Percentiles rank a stretch among this genome's conserved stretches.
Evolutionary conservation across 2,113 vertebrate genomes (phyloP).

Genomic region (Pipa parva): DNA sequence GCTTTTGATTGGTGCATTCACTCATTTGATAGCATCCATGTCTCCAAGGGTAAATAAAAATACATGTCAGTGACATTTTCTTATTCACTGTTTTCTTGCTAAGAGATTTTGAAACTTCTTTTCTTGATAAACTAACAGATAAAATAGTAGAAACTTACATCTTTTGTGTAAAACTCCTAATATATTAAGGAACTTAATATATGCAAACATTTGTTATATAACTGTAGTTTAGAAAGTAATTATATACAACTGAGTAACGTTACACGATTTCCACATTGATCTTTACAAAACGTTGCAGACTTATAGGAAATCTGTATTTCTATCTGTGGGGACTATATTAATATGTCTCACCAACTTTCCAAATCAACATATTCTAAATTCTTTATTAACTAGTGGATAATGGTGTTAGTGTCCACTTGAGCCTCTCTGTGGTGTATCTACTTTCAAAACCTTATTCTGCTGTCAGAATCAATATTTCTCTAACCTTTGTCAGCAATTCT

Average conservation of each 20-base stretch:
- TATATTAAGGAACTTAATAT: no score
- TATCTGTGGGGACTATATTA: background rate
- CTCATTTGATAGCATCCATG: no score
- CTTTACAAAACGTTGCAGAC: background rate
- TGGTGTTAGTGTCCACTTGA: background rate
- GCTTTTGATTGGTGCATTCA: no score
- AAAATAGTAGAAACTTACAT: no score
- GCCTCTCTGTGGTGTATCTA: slow-evolving; percentile 5
- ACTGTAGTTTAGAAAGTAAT: no score
- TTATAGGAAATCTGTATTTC: background rate
- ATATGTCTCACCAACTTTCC: background rate
- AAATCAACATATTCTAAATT: background rate
- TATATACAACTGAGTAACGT: background rate
- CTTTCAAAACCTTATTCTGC: slow-evolving; percentile 13
- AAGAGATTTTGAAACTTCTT: no score
- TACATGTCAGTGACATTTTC: no score
- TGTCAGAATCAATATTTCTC: slow-evolving; percentile 23
- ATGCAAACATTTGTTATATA: no score
- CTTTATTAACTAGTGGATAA: background rate
- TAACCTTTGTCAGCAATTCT: slow-evolving; percentile 40
- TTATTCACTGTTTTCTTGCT: no score
- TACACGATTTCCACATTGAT: background rate
- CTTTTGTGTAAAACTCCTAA: no score
- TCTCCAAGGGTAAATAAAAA: no score
- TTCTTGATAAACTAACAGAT: no score